Conservation (phyloP, 2,113 vertebrate genomes). For the Lamprotornis superbus region DNA sequence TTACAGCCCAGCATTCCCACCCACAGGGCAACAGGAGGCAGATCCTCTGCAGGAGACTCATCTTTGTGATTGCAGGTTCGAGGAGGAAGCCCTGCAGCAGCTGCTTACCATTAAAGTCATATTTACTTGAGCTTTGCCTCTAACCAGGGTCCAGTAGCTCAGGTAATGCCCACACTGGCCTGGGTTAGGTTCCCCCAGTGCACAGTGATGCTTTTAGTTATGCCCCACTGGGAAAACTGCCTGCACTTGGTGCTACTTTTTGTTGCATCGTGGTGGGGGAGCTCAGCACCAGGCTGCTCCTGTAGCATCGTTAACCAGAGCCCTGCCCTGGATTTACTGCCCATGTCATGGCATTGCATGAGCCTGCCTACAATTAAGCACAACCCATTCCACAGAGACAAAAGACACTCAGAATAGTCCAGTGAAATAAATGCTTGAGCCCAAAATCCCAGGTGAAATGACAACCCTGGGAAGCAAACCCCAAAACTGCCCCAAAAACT, state of each 20-base stretch:
- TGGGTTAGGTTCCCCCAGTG: not conserved
- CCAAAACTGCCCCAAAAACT: not conserved
- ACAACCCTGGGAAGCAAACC: not conserved
- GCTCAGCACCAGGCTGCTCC: not conserved
- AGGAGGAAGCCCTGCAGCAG: not conserved
- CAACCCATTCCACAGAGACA: not conserved
- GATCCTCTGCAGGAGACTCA: not conserved
- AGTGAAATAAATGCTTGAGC: not conserved
- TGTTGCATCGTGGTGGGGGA: rapidly evolving
- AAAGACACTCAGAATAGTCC: not conserved
- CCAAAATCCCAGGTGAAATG: not conserved
- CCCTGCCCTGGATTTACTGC: not conserved
- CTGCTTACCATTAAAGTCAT: not conserved
- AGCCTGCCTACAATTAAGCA: not conserved
- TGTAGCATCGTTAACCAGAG: not conserved
- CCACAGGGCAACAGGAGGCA: not conserved
- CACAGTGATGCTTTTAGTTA: not conserved
- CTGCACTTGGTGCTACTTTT: not conserved
- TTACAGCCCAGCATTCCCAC: not conserved
- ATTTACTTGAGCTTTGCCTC: not conserved
- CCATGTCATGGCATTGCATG: rapidly evolving
- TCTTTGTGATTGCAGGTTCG: not conserved
- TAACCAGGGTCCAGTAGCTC: not conserved
- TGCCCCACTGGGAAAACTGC: not conserved
- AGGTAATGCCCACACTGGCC: not conserved